Evolutionary conservation across 2,888 invertebrate species (phyloP).

Genomic region (Drosophila macrospina): DNA sequence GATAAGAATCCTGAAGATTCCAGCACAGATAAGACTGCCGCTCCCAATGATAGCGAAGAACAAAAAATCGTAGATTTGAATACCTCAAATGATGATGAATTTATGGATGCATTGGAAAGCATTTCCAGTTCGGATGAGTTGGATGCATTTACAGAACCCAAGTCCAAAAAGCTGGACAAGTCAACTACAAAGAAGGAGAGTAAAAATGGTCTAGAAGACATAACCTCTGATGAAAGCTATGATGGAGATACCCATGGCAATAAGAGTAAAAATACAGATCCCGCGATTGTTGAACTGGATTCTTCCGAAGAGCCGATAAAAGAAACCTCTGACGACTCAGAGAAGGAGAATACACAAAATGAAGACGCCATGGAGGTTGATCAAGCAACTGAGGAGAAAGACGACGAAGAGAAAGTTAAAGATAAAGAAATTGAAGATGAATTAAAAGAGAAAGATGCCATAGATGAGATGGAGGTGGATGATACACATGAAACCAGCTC

Average conservation of each 20-base stretch:
- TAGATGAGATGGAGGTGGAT: slow-evolving; percentile 13
- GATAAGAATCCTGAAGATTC: slow-evolving; percentile 9
- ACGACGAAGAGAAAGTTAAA: neutral
- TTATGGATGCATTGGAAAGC: slow-evolving; percentile 65
- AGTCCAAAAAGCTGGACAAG: neutral
- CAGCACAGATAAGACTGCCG: neutral
- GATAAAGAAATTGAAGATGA: slow-evolving; percentile 2
- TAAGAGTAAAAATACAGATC: neutral
- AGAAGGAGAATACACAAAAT: neutral
- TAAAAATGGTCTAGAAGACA: slow-evolving; percentile 49
- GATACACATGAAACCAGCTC: slow-evolving; percentile 3
- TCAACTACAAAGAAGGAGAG: neutral
- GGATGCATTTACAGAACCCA: slow-evolving; percentile 18
- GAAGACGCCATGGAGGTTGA: neutral
- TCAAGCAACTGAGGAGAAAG: neutral
- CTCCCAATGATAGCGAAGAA: neutral
- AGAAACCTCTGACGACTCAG: neutral
- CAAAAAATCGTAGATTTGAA: neutral
- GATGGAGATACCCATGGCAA: neutral
- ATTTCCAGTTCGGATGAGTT: slow-evolving; percentile 69
- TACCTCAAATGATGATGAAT: slow-evolving; percentile 50
- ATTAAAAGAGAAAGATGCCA: neutral
- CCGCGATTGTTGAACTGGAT: slow-evolving; percentile 57
- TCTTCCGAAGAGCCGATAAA: slow-evolving; percentile 47
- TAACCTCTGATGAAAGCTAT: slow-evolving; percentile 52